These are phyloP conservation scores for Drosophila albomicans DNA, from an alignment of 1,140 invertebrate species.

Conservation along the genomic window DNA sequence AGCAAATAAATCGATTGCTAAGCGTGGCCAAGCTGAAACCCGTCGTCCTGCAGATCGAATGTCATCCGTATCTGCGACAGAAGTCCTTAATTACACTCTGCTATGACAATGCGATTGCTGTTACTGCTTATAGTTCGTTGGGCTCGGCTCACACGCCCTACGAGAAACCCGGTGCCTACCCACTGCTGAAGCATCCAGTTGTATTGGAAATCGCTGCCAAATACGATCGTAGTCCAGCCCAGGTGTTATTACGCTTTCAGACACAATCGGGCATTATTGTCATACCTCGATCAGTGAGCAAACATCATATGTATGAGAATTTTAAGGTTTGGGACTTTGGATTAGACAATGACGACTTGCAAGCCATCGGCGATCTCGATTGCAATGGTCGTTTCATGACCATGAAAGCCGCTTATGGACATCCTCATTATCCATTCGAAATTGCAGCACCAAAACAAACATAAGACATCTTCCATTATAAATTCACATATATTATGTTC, in stretches of 20 bases:
- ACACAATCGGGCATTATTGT: slow-evolving; percentile 88
- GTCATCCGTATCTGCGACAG: slow-evolving; percentile 94
- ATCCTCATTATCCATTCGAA: slow-evolving; percentile 72
- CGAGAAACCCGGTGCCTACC: slow-evolving; percentile 71
- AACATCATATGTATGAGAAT: slow-evolving; percentile 89
- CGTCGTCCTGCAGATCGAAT: slow-evolving; percentile 91
- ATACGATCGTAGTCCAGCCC: slow-evolving; percentile 89
- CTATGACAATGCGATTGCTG: slow-evolving; percentile 87
- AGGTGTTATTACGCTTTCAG: slow-evolving; percentile 89
- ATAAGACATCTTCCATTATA: neutral
- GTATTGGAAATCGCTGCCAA: slow-evolving; percentile 88
- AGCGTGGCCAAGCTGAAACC: slow-evolving; percentile 90
- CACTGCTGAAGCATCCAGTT: slow-evolving; percentile 67
- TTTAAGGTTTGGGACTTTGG: slow-evolving; percentile 90
- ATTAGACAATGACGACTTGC: slow-evolving; percentile 88
- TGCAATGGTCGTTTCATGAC: slow-evolving; percentile 77
- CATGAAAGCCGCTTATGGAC: slow-evolving; percentile 74
- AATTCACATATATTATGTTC: neutral
- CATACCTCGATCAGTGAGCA: slow-evolving; percentile 91
- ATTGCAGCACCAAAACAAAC: neutral
- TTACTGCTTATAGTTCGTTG: slow-evolving; percentile 93
- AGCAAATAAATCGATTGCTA: slow-evolving; percentile 91
- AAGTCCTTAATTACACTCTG: slow-evolving; percentile 91
- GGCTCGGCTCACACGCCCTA: slow-evolving; percentile 87
- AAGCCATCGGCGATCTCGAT: slow-evolving; percentile 87